Conservation (phyloP, 2,113 vertebrate species). For the Peromyscus maniculatus region DNA sequence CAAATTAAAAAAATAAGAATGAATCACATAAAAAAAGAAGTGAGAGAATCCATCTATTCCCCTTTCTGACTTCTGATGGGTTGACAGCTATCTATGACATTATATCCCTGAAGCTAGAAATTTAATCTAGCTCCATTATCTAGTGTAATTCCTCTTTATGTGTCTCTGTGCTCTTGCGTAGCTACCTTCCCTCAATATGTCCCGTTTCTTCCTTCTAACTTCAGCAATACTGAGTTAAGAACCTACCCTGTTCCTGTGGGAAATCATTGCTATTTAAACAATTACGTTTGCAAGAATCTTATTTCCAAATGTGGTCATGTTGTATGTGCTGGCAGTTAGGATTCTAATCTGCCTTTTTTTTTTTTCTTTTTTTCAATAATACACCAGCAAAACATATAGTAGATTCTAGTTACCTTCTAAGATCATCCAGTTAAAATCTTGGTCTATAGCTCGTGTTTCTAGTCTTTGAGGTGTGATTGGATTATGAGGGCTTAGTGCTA, state of each 20-base stretch:
- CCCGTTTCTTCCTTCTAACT: neutral
- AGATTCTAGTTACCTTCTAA: neutral
- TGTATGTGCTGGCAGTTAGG: neutral
- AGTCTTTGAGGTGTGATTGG: no score
- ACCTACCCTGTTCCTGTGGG: neutral
- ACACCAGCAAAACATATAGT: neutral
- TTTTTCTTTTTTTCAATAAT: neutral
- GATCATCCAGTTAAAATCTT: neutral
- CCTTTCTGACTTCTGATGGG: neutral
- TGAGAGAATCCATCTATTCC: neutral
- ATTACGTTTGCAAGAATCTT: neutral
- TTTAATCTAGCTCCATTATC: neutral
- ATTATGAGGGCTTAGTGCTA: no score
- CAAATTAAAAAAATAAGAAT: no score
- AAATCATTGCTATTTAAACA: neutral
- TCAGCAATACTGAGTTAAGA: neutral
- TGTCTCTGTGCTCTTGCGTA: neutral
- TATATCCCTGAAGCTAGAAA: neutral
- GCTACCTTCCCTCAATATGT: neutral
- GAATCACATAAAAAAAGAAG: neutral
- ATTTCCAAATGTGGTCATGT: neutral
- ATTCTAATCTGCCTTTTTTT: neutral
- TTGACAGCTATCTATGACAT: neutral
- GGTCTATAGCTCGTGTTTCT: neutral
- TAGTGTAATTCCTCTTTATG: neutral